Evolutionary conservation across 2,888 invertebrate genomes (phyloP).

Genomic region (Limenitis camilla): DNA sequence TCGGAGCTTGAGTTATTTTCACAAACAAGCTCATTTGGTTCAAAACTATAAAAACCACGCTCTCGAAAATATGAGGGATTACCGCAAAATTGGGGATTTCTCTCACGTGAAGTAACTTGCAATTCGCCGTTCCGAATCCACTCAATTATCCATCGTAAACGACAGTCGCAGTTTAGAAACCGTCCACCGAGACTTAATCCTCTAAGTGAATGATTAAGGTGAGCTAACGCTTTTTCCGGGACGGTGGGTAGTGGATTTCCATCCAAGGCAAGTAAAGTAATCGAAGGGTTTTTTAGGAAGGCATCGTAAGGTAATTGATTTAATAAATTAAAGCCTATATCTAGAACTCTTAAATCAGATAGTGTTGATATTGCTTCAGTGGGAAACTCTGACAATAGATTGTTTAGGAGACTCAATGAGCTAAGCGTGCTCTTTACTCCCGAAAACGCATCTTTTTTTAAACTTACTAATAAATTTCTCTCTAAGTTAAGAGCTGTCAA

Average conservation of each 20-base stretch:
- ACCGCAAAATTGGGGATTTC: conserved; percentile 94
- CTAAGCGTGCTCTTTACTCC: conserved; percentile 88
- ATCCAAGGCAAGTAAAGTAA: conserved; percentile 90
- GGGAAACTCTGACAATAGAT: conserved; percentile 90
- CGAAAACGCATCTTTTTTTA: conserved; percentile 83
- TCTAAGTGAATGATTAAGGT: conserved; percentile 86
- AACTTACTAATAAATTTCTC: conserved; percentile 86
- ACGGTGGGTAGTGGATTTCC: conserved; percentile 92
- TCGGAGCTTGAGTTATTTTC: conserved; percentile 57
- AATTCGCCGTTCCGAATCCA: conserved; percentile 92
- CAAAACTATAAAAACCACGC: conserved; percentile 89
- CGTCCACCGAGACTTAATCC: conserved; percentile 92
- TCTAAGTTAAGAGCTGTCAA: conserved; percentile 91
- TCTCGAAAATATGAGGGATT: conserved; percentile 86
- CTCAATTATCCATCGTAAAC: conserved; percentile 89
- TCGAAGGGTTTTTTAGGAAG: conserved; percentile 86
- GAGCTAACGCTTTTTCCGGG: conserved; percentile 83
- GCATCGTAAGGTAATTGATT: conserved; percentile 86
- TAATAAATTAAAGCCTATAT: conserved; percentile 93
- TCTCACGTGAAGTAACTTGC: conserved; percentile 93
- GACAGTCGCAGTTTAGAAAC: conserved; percentile 91
- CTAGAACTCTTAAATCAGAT: conserved; percentile 88
- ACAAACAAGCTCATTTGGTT: conserved; percentile 82
- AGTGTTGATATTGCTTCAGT: conserved; percentile 84
- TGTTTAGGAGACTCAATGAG: conserved; percentile 91